phyloP scores from a whole-genome alignment of 2,888 invertebrate genomes.

The Tetheella fluctuosa region DNA sequence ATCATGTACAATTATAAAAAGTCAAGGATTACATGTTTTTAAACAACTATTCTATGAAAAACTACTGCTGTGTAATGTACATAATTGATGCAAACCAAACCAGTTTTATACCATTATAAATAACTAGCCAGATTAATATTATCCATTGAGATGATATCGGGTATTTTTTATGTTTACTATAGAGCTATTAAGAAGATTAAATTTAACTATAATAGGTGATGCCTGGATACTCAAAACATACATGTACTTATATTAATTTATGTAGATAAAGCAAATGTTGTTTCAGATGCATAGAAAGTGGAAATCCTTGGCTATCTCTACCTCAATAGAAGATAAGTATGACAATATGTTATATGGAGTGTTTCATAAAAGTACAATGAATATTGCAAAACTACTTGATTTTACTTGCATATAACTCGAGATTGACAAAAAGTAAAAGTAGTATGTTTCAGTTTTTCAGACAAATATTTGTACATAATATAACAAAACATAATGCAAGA shows the following conservation, averaged over 20 bases:
- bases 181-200: background rate
- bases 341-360: no score
- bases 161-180: background rate
- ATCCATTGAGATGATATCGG: background rate
- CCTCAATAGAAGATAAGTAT: no score
- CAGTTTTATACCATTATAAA: constrained; percentile 1
- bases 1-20: background rate
- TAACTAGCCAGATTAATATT: background rate
- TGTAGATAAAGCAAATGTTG: no score
- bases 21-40: background rate
- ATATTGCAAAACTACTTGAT: no score
- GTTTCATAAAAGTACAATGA: no score
- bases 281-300: no score
- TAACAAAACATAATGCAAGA: background rate
- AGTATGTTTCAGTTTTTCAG: no score
- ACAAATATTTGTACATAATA: background rate
- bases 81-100: background rate
- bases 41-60: background rate
- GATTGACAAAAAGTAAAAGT: no score
- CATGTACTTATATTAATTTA: no score
- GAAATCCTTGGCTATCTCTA: no score
- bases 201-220: background rate
- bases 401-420: no score
- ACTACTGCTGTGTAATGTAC: background rate
- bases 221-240: no score